Evolutionary conservation across 2,888 invertebrate species (phyloP).

Genomic region (Rhopalosiphum nymphaeae): DNA sequence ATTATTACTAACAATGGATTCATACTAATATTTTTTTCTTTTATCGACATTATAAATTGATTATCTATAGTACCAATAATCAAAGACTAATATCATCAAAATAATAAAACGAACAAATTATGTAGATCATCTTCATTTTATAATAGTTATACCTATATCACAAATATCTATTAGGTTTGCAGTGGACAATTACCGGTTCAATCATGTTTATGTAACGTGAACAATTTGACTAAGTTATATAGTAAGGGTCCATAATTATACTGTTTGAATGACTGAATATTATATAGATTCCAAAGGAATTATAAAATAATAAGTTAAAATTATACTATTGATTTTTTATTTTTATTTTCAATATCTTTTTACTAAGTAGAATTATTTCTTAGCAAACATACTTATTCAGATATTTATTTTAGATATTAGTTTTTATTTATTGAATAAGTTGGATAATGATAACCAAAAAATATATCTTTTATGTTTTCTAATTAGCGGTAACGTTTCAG

Average conservation of each 20-base stretch:
- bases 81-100: too few relatives aligned
- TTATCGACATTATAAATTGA: not conserved
- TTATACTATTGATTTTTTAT: not conserved
- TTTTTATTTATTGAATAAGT: not conserved
- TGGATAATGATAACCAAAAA: not conserved
- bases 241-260: not conserved
- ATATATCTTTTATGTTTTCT: not conserved
- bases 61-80: too few relatives aligned
- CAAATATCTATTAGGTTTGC: too few relatives aligned
- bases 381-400: not conserved
- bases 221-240: not conserved
- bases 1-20: too few relatives aligned
- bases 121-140: too few relatives aligned
- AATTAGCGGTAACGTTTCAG: conserved; percentile 70
- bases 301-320: not conserved
- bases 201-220: too few relatives aligned
- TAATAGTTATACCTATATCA: too few relatives aligned
- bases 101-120: too few relatives aligned
- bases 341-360: not conserved
- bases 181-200: too few relatives aligned
- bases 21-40: too few relatives aligned
- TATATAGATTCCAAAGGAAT: not conserved
- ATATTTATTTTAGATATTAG: not conserved
- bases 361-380: not conserved
- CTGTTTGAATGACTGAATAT: not conserved